These are phyloP conservation scores for Coturnix japonica DNA, from an alignment of 2,113 vertebrate species.

Conservation along the genomic window DNA sequence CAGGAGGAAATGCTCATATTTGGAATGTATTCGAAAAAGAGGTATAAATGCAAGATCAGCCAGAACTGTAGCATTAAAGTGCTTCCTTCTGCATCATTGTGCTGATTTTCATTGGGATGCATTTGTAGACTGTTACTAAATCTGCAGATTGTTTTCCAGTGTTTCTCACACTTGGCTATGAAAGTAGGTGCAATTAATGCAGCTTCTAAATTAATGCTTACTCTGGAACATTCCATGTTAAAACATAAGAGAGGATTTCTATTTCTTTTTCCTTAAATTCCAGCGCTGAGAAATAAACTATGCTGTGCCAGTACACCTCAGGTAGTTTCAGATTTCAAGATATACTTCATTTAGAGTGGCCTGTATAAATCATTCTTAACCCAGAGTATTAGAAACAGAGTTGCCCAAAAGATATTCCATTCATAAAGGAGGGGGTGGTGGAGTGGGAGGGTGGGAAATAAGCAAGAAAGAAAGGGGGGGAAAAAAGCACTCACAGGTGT, in stretches of 20 bases:
- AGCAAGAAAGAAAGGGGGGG: too few species aligned
- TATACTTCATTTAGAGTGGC: slow-evolving; percentile 6
- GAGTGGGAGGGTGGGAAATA: too few species aligned
- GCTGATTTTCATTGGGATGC: slow-evolving; percentile 2
- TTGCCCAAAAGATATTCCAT: not conserved
- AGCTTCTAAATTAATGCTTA: slow-evolving; percentile 20
- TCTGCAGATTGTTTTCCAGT: slow-evolving; percentile 14
- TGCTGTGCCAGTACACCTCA: slow-evolving; percentile 41
- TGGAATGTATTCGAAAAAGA: not conserved
- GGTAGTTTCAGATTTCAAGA: slow-evolving; percentile 55
- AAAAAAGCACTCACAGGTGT: slow-evolving; percentile 18
- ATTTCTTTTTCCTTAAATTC: not conserved
- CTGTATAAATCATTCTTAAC: slow-evolving; percentile 49
- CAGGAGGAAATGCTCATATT: not conserved
- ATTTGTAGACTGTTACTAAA: slow-evolving; percentile 36
- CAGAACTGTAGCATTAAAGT: not conserved
- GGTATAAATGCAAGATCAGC: not conserved
- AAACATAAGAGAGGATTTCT: slow-evolving; percentile 26
- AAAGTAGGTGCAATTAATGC: slow-evolving; percentile 42
- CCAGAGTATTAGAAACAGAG: slow-evolving; percentile 36
- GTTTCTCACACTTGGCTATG: not conserved
- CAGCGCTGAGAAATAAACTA: slow-evolving; percentile 10
- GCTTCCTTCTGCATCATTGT: not conserved
- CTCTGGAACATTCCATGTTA: not conserved
- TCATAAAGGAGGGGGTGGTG: not conserved